Base-by-base conservation (phyloP, 2,888 invertebrate species). In the Xanthorhoe designata region DNA sequence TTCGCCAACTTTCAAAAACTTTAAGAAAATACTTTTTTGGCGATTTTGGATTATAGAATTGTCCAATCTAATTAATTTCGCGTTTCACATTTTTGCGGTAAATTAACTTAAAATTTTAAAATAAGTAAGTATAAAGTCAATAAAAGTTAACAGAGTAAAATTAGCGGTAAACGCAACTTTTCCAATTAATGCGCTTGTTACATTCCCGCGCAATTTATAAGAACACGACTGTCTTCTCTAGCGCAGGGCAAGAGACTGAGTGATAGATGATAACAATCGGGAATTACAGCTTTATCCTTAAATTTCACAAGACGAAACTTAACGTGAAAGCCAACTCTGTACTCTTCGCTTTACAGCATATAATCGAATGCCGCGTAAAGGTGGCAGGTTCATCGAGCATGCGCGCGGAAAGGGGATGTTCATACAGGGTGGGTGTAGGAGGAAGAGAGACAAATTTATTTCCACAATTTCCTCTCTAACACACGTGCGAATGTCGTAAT, bases 351-450 rank as follows among this genome's bases (percentile, higher is more conserved):
- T 60, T 84, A 88, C 76, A 78, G 77, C 71, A 68, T 66, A 82
- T 73, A 82, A 84, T 83, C 67, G 72, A 75, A 79, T 78, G 69
- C 66, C 78, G 73, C 69, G 73, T 35, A 61, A 64, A 68, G 62
- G 24, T 38, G 32, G 45, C 64, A 56, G 50, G 57, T 55, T 53
- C 69, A 78, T 70, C 64, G 88, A 86, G 90, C 91, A 90, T 91
- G 91, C 91, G 91, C 90, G 84, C 13, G 56, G 50, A 72, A 82
- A 68, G 61, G 77, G 73, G 80, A 79, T 61, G 51, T 53, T 69
- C 42, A 66, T 70, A 67, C 38, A 53, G 63, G 69, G 62, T 64
- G 35, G 45, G 24, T 49, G 60, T 54, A 55, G 62, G 73, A 67
- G 42, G 62, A 78, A 85, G 75, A 68, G 79, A 72, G 86, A 85